These are phyloP conservation scores for Pseudopodoces humilis DNA, from an alignment of 2,113 vertebrate genomes.

Conservation along the genomic window DNA sequence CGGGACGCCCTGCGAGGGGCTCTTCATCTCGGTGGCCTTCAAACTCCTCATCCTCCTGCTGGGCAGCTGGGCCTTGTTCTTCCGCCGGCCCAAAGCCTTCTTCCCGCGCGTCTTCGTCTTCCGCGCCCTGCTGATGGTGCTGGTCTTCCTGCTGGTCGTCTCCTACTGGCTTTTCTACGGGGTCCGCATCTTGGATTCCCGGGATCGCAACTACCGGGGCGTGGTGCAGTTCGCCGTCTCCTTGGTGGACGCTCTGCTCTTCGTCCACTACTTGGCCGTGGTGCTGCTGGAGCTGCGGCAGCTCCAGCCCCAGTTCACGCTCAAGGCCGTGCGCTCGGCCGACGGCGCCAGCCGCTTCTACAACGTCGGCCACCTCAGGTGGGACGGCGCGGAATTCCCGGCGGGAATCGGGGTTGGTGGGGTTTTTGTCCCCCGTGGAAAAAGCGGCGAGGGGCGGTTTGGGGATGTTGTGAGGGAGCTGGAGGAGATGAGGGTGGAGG, in stretches of 20 bases:
- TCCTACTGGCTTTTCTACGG: conserved; percentile 95
- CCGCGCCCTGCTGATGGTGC: conserved; percentile 88
- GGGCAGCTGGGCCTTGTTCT: conserved; percentile 92
- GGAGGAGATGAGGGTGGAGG: not conserved
- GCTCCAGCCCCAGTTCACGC: conserved; percentile 90
- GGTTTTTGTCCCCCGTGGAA: not conserved
- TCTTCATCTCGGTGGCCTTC: conserved; percentile 92
- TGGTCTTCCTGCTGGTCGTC: conserved; percentile 88
- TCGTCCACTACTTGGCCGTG: conserved; percentile 91
- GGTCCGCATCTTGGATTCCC: conserved; percentile 84
- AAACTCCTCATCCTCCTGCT: conserved; percentile 91
- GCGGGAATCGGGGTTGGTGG: no score
- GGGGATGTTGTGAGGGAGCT: not conserved
- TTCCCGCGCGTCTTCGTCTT: conserved; percentile 88
- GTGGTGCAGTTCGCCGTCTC: conserved; percentile 92
- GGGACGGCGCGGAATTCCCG: not conserved
- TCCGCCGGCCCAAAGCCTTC: conserved; percentile 85
- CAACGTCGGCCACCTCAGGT: conserved; percentile 91
- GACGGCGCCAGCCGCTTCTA: conserved; percentile 91
- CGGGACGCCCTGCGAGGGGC: conserved; percentile 89
- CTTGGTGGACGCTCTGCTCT: conserved; percentile 88
- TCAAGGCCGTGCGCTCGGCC: conserved; percentile 89
- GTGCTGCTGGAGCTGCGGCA: conserved; percentile 90
- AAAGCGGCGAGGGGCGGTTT: not conserved
- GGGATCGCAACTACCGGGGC: conserved; percentile 84